Conservation (phyloP, 2,888 invertebrate genomes). For the Lucinisca nassula region DNA sequence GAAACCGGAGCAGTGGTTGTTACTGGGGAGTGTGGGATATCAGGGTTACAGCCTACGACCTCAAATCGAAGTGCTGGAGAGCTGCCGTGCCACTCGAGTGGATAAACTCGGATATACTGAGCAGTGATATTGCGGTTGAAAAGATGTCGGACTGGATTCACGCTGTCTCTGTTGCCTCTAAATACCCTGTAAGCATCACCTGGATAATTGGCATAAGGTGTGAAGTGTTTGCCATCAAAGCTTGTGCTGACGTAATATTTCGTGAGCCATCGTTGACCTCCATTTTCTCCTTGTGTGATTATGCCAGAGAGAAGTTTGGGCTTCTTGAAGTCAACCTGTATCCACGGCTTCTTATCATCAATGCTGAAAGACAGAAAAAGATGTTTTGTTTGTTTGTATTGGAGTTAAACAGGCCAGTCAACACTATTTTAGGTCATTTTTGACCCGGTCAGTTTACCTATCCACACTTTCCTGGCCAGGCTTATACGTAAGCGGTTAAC, state of each 20-base stretch:
- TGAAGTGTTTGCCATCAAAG: constrained; percentile 77
- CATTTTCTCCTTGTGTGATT: constrained; percentile 78
- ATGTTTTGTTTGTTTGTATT: no score
- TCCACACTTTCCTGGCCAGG: no score
- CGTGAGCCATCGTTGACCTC: constrained; percentile 73
- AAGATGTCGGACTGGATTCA: constrained; percentile 73
- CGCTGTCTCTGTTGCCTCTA: constrained; percentile 74
- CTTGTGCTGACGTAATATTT: constrained; percentile 75
- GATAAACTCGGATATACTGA: constrained; percentile 77
- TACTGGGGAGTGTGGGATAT: constrained; percentile 57
- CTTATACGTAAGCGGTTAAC: no score
- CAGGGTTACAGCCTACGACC: constrained; percentile 79
- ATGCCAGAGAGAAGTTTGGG: constrained; percentile 80
- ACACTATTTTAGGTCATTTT: no score
- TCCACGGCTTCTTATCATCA: constrained; percentile 75
- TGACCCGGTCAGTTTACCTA: no score
- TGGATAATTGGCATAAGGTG: constrained; percentile 73
- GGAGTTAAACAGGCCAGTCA: no score
- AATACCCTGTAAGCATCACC: constrained; percentile 73
- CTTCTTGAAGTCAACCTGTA: constrained; percentile 77
- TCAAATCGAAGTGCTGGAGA: constrained; percentile 76
- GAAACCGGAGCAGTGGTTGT: constrained; percentile 42
- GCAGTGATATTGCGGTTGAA: constrained; percentile 81
- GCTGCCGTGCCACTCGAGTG: constrained; percentile 63
- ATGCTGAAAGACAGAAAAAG: constrained; percentile 40